These are phyloP conservation scores for Morinoia aosen DNA, from an alignment of 2,888 invertebrate species.

Conservation along the genomic window DNA sequence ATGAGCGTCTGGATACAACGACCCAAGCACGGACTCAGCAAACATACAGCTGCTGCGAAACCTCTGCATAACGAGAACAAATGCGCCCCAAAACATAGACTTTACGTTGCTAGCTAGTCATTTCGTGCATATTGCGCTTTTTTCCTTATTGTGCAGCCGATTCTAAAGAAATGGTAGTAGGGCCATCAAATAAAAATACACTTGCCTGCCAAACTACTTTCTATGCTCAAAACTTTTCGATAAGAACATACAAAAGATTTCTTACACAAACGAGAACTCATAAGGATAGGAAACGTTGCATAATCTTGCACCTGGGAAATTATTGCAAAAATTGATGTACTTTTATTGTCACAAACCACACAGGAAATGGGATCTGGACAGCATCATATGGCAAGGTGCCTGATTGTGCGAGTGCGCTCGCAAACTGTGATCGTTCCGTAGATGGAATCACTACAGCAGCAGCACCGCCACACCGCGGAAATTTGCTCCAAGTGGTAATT, in stretches of 20 bases:
- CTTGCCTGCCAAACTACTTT: not conserved
- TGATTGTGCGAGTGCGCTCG: not conserved
- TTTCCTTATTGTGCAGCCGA: not conserved
- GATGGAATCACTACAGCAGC: not conserved
- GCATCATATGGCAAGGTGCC: not conserved
- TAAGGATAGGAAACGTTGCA: not conserved
- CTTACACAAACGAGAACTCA: not conserved
- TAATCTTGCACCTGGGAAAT: not conserved
- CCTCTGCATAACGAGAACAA: constrained; percentile 12
- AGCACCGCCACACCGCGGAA: not conserved
- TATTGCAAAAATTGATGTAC: not conserved
- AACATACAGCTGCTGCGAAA: not conserved
- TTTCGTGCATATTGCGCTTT: not conserved
- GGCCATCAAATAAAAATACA: not conserved
- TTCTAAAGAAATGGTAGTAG: not conserved
- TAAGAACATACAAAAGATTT: not conserved
- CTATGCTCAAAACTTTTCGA: not conserved
- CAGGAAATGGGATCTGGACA: not conserved
- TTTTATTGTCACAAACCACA: not conserved
- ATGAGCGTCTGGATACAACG: constrained; percentile 17
- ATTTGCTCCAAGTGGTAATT: not conserved
- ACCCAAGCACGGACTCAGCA: not conserved
- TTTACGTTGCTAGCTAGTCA: not conserved
- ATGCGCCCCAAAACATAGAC: not conserved
- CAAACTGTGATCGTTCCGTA: not conserved